phyloP scores from a whole-genome alignment of 2,113 vertebrate genomes.

The Andinoacara biseriatus region DNA sequence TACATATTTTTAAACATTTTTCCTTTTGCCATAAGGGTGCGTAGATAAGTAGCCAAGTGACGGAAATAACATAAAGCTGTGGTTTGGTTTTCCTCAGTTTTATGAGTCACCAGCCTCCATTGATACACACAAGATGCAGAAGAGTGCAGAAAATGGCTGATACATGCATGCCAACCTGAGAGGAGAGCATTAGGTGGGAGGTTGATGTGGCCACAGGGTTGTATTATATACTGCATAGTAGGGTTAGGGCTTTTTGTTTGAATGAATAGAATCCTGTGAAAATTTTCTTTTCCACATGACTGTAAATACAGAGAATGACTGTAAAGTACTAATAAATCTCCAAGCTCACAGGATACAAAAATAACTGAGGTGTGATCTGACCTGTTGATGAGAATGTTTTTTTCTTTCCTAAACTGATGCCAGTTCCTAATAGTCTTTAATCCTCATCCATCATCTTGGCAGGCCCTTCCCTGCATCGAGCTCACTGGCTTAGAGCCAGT shows the following conservation, averaged over 20 bases:
- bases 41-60: neutral
- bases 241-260: too few species aligned
- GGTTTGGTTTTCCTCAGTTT: neutral
- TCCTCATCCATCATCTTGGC: slow-evolving; percentile 63
- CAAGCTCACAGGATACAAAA: slow-evolving; percentile 3
- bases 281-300: neutral
- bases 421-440: slow-evolving; percentile 55
- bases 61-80: neutral
- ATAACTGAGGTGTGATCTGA: slow-evolving; percentile 39
- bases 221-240: neutral
- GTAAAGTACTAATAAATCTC: slow-evolving; percentile 14
- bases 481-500: slow-evolving; percentile 71
- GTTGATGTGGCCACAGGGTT: neutral
- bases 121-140: neutral
- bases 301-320: neutral
- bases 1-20: neutral
- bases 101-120: neutral
- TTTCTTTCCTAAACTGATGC: slow-evolving; percentile 19
- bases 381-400: slow-evolving; percentile 40
- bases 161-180: neutral
- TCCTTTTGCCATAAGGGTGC: neutral
- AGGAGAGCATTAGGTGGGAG: neutral
- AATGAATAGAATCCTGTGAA: neutral
- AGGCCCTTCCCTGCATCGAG: slow-evolving; percentile 45
- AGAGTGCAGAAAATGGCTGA: neutral